phyloP scores from a whole-genome alignment of 2,888 invertebrate genomes.

The Melanostoma mellinum region DNA sequence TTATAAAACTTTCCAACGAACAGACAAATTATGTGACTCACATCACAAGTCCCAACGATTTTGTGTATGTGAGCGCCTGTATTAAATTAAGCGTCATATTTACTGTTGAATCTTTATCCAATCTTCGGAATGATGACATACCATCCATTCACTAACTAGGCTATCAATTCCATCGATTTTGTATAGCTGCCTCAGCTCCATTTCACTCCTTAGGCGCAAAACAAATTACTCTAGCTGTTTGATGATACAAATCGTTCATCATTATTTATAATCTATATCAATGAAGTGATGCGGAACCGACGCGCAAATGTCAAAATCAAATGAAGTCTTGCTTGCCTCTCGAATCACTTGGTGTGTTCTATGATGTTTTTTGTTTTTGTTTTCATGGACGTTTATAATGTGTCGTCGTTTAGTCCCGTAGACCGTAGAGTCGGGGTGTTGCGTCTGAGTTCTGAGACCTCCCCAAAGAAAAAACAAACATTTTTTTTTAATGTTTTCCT shows the following conservation, averaged over 20 bases:
- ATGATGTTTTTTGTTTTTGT: not conserved
- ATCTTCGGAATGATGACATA: slow-evolving; percentile 30
- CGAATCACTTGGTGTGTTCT: slow-evolving; percentile 11
- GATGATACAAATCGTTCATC: slow-evolving; percentile 60
- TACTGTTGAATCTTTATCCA: slow-evolving; percentile 8
- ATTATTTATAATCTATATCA: slow-evolving; percentile 60
- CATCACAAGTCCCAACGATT: no score
- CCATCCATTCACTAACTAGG: slow-evolving; percentile 24
- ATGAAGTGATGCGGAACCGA: slow-evolving; percentile 50
- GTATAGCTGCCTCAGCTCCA: not conserved
- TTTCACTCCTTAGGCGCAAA: not conserved
- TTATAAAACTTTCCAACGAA: no score
- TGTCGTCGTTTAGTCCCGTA: not conserved
- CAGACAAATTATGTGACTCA: no score
- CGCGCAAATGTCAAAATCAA: slow-evolving; percentile 48
- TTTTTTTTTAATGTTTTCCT: slow-evolving; percentile 21
- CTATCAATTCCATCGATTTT: slow-evolving; percentile 50
- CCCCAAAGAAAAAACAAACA: slow-evolving; percentile 60
- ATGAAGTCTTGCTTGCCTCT: slow-evolving; percentile 23
- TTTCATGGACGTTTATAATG: slow-evolving; percentile 25
- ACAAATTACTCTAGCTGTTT: slow-evolving; percentile 31
- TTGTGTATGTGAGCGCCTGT: no score
- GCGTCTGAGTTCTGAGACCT: slow-evolving; percentile 35
- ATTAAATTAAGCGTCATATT: no score
- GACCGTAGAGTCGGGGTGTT: no score